Base-by-base conservation (phyloP, 2,113 vertebrate genomes). In the Xenotilapia longispinis region DNA sequence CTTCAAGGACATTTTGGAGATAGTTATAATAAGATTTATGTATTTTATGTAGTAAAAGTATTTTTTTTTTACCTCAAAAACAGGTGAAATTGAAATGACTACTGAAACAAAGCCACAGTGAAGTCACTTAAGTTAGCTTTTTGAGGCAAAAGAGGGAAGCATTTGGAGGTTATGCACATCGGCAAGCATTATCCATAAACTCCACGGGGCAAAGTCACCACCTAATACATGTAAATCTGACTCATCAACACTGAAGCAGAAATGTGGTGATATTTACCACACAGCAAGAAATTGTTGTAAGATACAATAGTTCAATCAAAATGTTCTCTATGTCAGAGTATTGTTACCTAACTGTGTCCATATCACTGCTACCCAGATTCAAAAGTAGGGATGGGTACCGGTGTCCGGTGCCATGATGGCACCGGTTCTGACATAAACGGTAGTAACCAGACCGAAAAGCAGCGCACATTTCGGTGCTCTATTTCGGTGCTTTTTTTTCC, bases 161-260 rank as follows among this genome's bases (percentile, higher is more conserved):
- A 1, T 55, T 55, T 23, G n/a, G 11, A 55, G 0, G 55, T 57
- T 57, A 26, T 57, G 23, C 23, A 55, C 21, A 5, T 55, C 2
- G 6, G 11, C 21, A 26, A 55, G 6, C 55, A 33, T 63, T 19
- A 19, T 19, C 58, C 28, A 3, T 63, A 11, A 63, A 36, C 15
- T 36, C 0, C 28, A 63, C 4, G 0, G 9, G 15, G 6, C 53
- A 63, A 63, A 63, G 2, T 63, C 26, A 36, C 58, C 15, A 10
- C 28, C 5, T 11, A 33, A 33, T 33, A 33, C 17, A 63, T 33
- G 28, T 33, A 33, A 33, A 60, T 60, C 28, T 60, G 57, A 11
- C 58, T 33, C 57, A 31, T 60, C 26, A 60, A 9, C 6, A 17
- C 57, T 33, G 58, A 63, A 63, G 28, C 28, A 33, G 28, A 1